Percentiles rank a stretch among this genome's conserved stretches.
These are phyloP conservation scores for Campoletis sonorensis DNA, from an alignment of 1,140 invertebrate species.

Conservation along the genomic window DNA sequence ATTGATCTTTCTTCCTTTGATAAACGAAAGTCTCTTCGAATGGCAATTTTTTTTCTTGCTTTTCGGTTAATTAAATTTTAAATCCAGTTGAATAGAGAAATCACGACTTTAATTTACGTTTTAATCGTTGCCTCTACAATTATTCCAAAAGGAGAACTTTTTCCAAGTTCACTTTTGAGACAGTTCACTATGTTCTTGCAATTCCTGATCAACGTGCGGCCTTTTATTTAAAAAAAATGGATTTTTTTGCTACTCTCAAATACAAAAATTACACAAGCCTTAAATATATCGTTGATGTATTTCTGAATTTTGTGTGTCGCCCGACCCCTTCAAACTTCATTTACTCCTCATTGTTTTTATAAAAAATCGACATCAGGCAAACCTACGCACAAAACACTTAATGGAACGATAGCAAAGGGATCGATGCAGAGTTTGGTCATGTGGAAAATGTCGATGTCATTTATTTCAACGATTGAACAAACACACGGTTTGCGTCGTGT, in stretches of 20 bases:
- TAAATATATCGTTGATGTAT: background rate
- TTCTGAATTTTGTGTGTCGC: background rate
- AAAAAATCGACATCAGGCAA: conserved; percentile 16
- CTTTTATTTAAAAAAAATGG: too few relatives aligned
- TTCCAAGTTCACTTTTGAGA: too few relatives aligned
- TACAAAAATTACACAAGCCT: background rate
- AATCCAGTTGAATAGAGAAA: too few relatives aligned
- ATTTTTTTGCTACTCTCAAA: background rate
- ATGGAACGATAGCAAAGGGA: background rate
- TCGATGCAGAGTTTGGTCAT: conserved; percentile 7
- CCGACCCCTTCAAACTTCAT: background rate
- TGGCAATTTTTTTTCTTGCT: too few relatives aligned
- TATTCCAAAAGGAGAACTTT: too few relatives aligned
- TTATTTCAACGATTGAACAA: conserved; percentile 18
- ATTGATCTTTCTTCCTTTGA: too few relatives aligned
- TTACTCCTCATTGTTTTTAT: conserved; percentile 15
- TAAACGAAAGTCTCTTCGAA: background rate
- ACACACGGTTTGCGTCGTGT: background rate
- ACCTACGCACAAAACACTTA: conserved; percentile 2
- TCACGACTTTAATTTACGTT: too few relatives aligned
- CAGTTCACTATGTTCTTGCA: too few relatives aligned
- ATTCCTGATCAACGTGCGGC: too few relatives aligned
- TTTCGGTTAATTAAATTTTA: too few relatives aligned
- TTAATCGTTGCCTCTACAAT: too few relatives aligned
- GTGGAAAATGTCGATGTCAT: conserved; percentile 5